These are phyloP conservation scores for Aspidapion aeneum DNA, from an alignment of 2,888 invertebrate species.

Conservation along the genomic window DNA sequence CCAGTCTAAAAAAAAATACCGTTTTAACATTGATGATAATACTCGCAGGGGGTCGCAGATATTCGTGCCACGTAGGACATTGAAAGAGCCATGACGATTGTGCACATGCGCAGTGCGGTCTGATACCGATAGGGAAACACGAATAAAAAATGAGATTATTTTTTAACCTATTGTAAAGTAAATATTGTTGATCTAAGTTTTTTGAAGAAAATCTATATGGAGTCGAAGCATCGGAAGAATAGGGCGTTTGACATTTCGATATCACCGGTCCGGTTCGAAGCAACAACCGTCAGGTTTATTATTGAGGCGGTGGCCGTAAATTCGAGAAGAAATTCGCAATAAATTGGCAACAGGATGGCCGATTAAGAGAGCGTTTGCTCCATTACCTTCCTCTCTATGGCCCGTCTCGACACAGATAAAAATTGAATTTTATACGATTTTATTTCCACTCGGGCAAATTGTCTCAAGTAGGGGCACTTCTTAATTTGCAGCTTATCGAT, in stretches of 20 bases:
- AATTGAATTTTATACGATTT: background rate
- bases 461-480: background rate
- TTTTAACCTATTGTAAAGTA: too few relatives aligned
- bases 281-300: background rate
- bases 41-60: too few relatives aligned
- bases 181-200: too few relatives aligned
- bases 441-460: background rate
- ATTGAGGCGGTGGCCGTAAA: constrained; percentile 22
- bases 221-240: background rate
- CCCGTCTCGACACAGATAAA: background rate
- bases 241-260: background rate
- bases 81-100: too few relatives aligned
- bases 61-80: too few relatives aligned
- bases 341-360: constrained; percentile 24
- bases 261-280: background rate
- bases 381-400: background rate
- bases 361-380: constrained; percentile 15
- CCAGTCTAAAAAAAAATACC: too few relatives aligned
- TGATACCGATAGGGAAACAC: too few relatives aligned
- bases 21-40: too few relatives aligned
- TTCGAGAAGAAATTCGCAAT: constrained; percentile 27
- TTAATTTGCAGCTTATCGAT: background rate
- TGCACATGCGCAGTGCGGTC: too few relatives aligned
- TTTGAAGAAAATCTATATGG: too few relatives aligned
- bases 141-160: too few relatives aligned